phyloP scores from a whole-genome alignment of 2,797 vertebrate species.

The Megaceryle alcyon region DNA sequence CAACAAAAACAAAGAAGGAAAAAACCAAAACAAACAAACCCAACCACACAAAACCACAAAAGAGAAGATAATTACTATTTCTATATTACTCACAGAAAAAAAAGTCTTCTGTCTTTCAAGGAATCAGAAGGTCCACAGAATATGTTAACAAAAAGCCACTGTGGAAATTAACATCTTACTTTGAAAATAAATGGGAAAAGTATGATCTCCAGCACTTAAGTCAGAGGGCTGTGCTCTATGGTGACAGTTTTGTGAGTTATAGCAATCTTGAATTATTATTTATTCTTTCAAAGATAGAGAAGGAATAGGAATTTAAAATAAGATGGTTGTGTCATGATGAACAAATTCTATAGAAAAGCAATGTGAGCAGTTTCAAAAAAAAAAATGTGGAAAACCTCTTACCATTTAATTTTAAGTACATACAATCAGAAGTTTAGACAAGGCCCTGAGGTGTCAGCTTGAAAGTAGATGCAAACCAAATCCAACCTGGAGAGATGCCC shows the following conservation, averaged over 20 bases:
- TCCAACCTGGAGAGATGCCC: neutral
- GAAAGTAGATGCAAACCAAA: conserved; percentile 14
- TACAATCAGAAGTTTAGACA: conserved; percentile 28
- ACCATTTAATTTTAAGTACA: neutral
- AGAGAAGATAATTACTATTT: neutral
- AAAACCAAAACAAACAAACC: too few relatives aligned
- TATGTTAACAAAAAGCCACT: neutral
- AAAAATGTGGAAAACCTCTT: neutral
- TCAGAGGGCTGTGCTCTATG: neutral
- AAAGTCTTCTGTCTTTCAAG: neutral
- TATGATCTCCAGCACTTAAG: neutral
- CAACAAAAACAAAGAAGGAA: too few relatives aligned
- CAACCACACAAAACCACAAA: too few relatives aligned
- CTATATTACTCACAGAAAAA: neutral
- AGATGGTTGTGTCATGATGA: neutral
- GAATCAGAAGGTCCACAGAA: neutral
- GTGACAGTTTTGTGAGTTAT: neutral
- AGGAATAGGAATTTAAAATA: neutral
- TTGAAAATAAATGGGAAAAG: conserved; percentile 29
- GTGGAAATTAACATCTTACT: neutral
- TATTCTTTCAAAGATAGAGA: neutral
- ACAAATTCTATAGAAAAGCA: neutral
- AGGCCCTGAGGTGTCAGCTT: neutral
- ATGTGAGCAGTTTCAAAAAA: neutral
- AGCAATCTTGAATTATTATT: neutral